Percentiles rank a stretch among this genome's conserved stretches.
phyloP scores from a whole-genome alignment of 2,888 invertebrate genomes.

The Noctua comes region DNA sequence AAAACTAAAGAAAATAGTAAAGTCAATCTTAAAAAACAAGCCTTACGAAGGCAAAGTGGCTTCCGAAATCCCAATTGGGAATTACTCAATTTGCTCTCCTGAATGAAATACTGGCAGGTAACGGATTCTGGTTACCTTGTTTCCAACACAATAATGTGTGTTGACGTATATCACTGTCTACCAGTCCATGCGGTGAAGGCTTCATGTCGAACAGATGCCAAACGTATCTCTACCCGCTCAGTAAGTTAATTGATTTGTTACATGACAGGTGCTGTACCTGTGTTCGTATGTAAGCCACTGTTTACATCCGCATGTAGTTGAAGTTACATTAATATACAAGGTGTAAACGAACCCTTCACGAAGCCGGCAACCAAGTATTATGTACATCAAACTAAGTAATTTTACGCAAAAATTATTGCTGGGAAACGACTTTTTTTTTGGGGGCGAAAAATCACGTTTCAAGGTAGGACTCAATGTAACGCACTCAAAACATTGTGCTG shows the following conservation, averaged over 20 bases:
- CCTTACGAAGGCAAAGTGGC: background rate
- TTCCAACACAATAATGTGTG: conserved; percentile 20
- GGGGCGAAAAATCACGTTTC: no score
- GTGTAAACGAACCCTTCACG: no score
- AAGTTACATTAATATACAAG: background rate
- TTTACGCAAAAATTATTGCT: no score
- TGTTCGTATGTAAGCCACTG: conserved; percentile 2
- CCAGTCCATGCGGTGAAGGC: conserved; percentile 8
- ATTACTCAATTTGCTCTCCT: background rate
- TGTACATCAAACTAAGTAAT: no score
- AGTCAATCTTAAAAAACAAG: background rate
- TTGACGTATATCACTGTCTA: conserved; percentile 36
- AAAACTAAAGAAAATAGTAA: background rate
- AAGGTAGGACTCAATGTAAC: no score
- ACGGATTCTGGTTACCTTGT: background rate
- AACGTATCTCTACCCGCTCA: conserved; percentile 19
- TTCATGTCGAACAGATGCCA: conserved; percentile 25
- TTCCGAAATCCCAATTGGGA: background rate
- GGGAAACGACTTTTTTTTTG: no score
- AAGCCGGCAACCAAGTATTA: no score
- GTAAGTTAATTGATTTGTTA: conserved; percentile 42
- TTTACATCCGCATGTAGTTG: background rate
- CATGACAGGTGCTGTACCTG: conserved; percentile 37
- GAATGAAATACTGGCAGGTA: background rate
- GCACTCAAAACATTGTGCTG: no score